Percentiles rank a stretch among this genome's conserved stretches.
These are phyloP conservation scores for Oceanodroma leucorhoa DNA, from an alignment of 2,797 vertebrate genomes.

Conservation along the genomic window DNA sequence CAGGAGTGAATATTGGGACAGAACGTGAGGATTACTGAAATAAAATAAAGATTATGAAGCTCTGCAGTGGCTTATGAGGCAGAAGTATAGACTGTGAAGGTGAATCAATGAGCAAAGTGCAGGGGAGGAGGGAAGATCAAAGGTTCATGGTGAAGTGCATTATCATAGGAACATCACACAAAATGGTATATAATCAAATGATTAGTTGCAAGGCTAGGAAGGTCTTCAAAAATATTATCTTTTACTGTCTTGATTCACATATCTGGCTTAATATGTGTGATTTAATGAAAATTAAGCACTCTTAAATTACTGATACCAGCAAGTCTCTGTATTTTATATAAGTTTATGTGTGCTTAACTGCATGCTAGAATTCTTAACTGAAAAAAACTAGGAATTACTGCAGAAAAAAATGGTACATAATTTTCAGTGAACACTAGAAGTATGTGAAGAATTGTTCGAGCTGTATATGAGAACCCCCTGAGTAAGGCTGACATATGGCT, in stretches of 20 bases:
- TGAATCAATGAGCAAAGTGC: neutral
- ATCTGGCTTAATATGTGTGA: neutral
- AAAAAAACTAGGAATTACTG: neutral
- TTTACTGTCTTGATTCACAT: neutral
- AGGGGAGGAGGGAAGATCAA: neutral
- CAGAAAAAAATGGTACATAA: neutral
- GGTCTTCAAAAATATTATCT: neutral
- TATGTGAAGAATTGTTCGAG: neutral
- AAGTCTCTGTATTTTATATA: neutral
- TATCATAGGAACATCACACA: neutral
- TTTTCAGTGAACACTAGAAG: neutral
- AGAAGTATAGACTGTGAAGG: neutral
- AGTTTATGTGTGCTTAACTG: neutral
- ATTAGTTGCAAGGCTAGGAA: neutral
- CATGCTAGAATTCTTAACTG: neutral
- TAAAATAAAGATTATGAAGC: neutral
- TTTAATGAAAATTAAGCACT: neutral
- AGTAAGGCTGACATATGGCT: conserved; percentile 41
- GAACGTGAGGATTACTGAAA: neutral
- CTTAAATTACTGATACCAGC: neutral
- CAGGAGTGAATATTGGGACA: neutral
- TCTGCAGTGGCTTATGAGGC: neutral
- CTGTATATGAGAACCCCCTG: neutral
- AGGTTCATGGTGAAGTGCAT: neutral
- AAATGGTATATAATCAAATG: neutral